Evolutionary conservation across 2,888 invertebrate genomes (phyloP).

Genomic region (Pinctada fucata): DNA sequence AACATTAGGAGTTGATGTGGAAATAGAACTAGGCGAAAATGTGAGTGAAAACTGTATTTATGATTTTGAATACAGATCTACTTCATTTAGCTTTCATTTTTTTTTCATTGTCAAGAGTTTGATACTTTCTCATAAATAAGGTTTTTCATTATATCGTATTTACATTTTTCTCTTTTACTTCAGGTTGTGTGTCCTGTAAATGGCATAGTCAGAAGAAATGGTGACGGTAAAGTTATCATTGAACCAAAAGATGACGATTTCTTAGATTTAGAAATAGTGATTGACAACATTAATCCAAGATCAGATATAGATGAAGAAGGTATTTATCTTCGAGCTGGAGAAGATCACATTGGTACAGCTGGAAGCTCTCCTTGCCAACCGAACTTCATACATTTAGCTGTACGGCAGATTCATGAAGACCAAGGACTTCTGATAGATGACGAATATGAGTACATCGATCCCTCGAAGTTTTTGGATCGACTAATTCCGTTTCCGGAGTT

Average conservation of each 20-base stretch:
- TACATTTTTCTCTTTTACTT: not conserved
- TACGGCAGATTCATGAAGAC: slow-evolving; percentile 7
- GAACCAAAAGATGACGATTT: slow-evolving; percentile 33
- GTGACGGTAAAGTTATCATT: slow-evolving; percentile 19
- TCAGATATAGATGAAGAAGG: slow-evolving; percentile 18
- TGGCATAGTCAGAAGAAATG: slow-evolving; percentile 17
- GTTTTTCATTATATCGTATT: too few relatives aligned
- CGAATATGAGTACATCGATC: slow-evolving; percentile 37
- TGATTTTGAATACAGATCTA: too few relatives aligned
- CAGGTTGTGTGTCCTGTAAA: slow-evolving; percentile 28
- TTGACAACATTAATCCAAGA: slow-evolving; percentile 33
- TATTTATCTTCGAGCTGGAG: slow-evolving; percentile 21
- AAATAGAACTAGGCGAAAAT: not conserved
- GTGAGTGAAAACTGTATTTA: too few relatives aligned
- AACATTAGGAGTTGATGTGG: slow-evolving; percentile 37
- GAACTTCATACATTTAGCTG: slow-evolving; percentile 40
- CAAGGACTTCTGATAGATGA: not conserved
- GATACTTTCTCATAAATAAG: too few relatives aligned
- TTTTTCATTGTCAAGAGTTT: too few relatives aligned
- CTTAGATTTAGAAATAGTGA: slow-evolving; percentile 31
- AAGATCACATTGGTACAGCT: slow-evolving; percentile 28
- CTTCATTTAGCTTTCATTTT: too few relatives aligned
- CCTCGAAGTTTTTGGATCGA: slow-evolving; percentile 41
- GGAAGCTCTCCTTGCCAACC: slow-evolving; percentile 19
- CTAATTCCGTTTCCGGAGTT: slow-evolving; percentile 39